Base-by-base conservation (phyloP, 1,140 invertebrate species). In the Uloborus diversus region DNA sequence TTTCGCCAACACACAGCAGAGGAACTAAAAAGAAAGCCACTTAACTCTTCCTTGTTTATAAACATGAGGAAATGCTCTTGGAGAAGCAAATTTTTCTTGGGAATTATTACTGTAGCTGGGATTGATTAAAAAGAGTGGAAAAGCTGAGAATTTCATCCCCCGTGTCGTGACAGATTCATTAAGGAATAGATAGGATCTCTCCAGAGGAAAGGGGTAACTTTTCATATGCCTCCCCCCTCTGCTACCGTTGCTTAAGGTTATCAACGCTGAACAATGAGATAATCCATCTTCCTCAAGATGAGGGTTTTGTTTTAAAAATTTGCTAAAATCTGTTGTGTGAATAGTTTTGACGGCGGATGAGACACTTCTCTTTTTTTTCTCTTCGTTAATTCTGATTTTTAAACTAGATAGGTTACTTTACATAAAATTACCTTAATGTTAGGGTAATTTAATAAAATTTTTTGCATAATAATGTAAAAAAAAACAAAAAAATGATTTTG, bases 221-320 rank as follows among this genome's bases (percentile, higher is more conserved):
- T n/a, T n/a, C 33, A 64, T 64, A 32, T 64, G 37, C 37, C 7
- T 17, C 20, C 61, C 61, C 20, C 5, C 33, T n/a, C n/a, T n/a
- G n/a, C n/a, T n/a, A 14, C 32, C 35, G 27, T 64, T 30, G 42
- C 32, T 25, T 42, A 25, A 25, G 57, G 61, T 64, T 37, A 64
- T 64, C 61, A 64, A 14, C 61, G 42, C 61, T 25, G 33, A 64
- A 64, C 61, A 64, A 64, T 64, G 33, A 23, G 61, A 64, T 64
- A 35, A 64, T 64, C 61, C 61, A 64, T 64, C 61, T 64, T 64
- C 13, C 14, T 42, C 33, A 37, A 42, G 20, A 42, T 37, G 61
- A 13, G 61, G 61, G 17, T 61, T 61, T n/a, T 61, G 57, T 61
- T 61, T 14, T 17, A 61, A 30, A 17, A 61, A 61, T 32, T 61